phyloP scores from a whole-genome alignment of 2,888 invertebrate species.

The Pteria penguin region DNA sequence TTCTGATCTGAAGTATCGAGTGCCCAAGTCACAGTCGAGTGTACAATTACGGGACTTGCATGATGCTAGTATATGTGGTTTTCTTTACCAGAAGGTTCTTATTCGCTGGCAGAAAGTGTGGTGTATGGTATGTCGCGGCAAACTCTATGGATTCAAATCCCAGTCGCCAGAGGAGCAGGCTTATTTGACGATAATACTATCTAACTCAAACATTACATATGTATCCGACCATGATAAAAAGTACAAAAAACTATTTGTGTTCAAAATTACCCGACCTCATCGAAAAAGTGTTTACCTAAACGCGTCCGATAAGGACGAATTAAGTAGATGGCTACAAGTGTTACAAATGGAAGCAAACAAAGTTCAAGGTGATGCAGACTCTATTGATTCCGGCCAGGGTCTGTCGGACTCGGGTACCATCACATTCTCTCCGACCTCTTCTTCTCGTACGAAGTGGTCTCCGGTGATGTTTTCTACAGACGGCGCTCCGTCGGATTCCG shows the following conservation, averaged over 20 bases:
- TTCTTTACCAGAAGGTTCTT: constrained; percentile 56
- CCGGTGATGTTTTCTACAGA: not conserved
- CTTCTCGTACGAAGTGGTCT: not conserved
- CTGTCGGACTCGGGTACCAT: not conserved
- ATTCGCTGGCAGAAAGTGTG: constrained; percentile 66
- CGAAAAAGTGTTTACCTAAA: constrained; percentile 64
- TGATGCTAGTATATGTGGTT: constrained; percentile 55
- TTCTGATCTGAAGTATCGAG: constrained; percentile 66
- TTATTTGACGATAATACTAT: constrained; percentile 56
- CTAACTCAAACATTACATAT: constrained; percentile 62
- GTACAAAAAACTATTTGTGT: constrained; percentile 61
- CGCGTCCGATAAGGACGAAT: constrained; percentile 58
- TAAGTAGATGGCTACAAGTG: constrained; percentile 67
- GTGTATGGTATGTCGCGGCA: constrained; percentile 68
- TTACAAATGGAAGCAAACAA: constrained; percentile 67
- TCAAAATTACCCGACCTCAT: constrained; percentile 66
- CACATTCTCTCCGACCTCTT: not conserved
- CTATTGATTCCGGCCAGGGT: not conserved
- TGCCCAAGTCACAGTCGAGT: constrained; percentile 49
- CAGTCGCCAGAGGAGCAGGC: constrained; percentile 61
- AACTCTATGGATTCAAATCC: constrained; percentile 68
- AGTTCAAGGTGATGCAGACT: constrained; percentile 40
- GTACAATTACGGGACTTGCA: constrained; percentile 50
- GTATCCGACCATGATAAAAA: constrained; percentile 55
- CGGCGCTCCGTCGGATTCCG: not conserved